Base-by-base conservation (phyloP, 2,888 invertebrate genomes). In the Tricholauxania praeusta region DNA sequence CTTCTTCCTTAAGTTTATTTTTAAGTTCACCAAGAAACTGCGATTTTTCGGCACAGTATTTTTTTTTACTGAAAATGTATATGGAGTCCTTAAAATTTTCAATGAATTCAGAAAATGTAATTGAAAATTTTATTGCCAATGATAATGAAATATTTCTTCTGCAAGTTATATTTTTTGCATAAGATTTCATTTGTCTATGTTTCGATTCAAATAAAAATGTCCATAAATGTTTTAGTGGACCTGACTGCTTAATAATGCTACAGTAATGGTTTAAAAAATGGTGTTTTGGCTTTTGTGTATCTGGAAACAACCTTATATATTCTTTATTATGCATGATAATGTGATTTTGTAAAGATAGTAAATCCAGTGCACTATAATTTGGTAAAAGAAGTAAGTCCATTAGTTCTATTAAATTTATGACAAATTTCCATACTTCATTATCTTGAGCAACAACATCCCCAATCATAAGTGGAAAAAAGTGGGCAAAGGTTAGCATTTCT, bases 241-340 rank as follows among this genome's bases (percentile, higher is more conserved):
- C 73, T 57, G 73, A 69, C 39, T 73, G n/a, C 59, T 57, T 63
- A 51, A 73, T 49, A 55, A 69, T 68, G 55, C 64, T 57, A 57
- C 53, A 52, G 52, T 73, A 71, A 65, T 70, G 63, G 17, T 55
- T 53, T n/a, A 73, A 39, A 59, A 73, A 73, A 53, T 73, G 65
- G 59, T 73, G 65, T 65, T 73, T 70, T 65, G 73, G 70, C 39
- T 73, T 73, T 52, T 65, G 52, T 14, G 49, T 69, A 47, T 70
- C 73, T 12, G 57, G 19, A 53, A 73, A 73, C 49, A 70, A 59
- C n/a, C 22, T 65, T 17, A 49, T 17, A 63, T 74, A 74, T 14
- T 71, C 49, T 17, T 59, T 57, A 22, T 74, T 67, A 28, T 71
- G 74, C 32, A 60, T 67, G 17, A 55, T 28, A 49, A 73, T 66